Evolutionary conservation across 2,113 vertebrate genomes (phyloP), one percentile per base, ranked within the genome.

Genomic region (Leptodactylus fuscus): DNA sequence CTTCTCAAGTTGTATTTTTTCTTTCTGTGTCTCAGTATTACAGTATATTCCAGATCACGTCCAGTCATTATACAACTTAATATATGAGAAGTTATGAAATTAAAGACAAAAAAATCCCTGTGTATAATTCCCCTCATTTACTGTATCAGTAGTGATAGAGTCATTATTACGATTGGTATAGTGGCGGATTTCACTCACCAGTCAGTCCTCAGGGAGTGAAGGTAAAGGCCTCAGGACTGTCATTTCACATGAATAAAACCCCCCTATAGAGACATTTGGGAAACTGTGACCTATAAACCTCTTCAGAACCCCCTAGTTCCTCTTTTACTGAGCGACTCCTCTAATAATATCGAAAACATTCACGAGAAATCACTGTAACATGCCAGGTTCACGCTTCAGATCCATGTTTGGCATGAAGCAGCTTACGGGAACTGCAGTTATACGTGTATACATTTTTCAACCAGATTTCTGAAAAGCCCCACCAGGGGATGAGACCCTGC

Each of bases 61-160:
- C 44, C 48, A 76, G 73, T 76, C 73, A 76, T 75, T 75, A 49
- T 18, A 76, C 4, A 34, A 76, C 24, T 51, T 5, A 11, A 76
- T 11, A 32, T 48, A 51, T 76, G 73, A 76, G 71, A 76, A 41
- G 13, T 46, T 18, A 8, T 9, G 29, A 67, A 16, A 69, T 69
- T 3, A 38, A 69, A 76, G 5, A 32, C 2, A 18, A 5, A 75
- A 75, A 75, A 48, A 8, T 75, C 41, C 44, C 65, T 36, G 18
- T 4, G 18, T 75, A 27, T 75, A 75, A 75, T 76, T 51, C 44
- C 73, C 73, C 73, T 51, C 12, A 12, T 32, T 51, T 38, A 32
- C 29, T 3, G 16, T 38, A 38, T 38, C 65, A 22, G 16, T 69
- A 69, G 36, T 20, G 34, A 69, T 38, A 11, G 58, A 27, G 69